phyloP scores from a whole-genome alignment of 2,888 invertebrate genomes.

The Phengaris arion region DNA sequence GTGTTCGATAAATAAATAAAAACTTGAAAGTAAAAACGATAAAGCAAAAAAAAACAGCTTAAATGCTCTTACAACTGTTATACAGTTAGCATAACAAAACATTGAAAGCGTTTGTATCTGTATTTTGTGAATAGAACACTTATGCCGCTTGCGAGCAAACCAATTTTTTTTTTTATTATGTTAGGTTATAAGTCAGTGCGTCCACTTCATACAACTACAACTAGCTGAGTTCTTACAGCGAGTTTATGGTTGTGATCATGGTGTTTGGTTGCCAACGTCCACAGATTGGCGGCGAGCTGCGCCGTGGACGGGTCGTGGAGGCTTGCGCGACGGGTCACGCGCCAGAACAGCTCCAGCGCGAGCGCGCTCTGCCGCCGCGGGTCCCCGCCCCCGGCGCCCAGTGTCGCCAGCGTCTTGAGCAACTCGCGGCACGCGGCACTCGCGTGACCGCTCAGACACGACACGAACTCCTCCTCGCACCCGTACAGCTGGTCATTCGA shows the following conservation, averaged over 20 bases:
- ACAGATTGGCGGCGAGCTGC: constrained; percentile 87
- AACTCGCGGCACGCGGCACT: constrained; percentile 88
- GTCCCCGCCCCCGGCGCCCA: constrained; percentile 84
- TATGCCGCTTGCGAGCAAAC: too few relatives aligned
- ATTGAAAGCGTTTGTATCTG: too few relatives aligned
- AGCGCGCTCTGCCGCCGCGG: constrained; percentile 84
- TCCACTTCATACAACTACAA: neutral
- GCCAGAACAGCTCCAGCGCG: constrained; percentile 86
- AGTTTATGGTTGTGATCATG: constrained; percentile 60
- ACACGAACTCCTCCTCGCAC: constrained; percentile 90
- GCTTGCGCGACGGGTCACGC: constrained; percentile 83
- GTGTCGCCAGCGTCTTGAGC: constrained; percentile 82
- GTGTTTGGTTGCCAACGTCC: constrained; percentile 86
- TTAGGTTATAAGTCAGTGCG: neutral
- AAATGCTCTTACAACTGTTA: too few relatives aligned
- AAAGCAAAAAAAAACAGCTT: too few relatives aligned
- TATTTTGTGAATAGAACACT: too few relatives aligned
- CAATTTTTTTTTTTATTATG: too few relatives aligned
- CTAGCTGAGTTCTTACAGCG: constrained; percentile 49
- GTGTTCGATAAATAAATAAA: neutral
- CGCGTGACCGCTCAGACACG: constrained; percentile 88
- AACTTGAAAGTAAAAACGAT: too few relatives aligned
- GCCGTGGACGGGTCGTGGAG: constrained; percentile 79
- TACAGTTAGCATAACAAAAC: too few relatives aligned
- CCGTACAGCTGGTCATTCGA: constrained; percentile 96